Evolutionary conservation across 2,888 invertebrate genomes (phyloP), one percentile per base, ranked within the genome.

Genomic region (Augiades crinisus): DNA sequence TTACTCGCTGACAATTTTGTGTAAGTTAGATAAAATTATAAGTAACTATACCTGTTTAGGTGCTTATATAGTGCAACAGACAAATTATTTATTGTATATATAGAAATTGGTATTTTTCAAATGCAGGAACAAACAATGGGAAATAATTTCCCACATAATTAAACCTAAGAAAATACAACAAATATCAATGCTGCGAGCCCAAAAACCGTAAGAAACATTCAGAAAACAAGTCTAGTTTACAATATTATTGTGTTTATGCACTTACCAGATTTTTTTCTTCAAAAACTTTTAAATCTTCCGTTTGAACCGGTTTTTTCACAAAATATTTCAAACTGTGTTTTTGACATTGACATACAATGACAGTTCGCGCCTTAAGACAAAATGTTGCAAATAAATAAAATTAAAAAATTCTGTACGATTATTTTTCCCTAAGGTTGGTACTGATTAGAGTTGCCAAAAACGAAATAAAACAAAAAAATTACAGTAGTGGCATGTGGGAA

Each of bases 141-240:
- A 55, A 47, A 55, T 55, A 17, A 47, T 52, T 55, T 55, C 55
- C 55, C 55, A 55, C 55, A 22, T 55, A 43, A 30, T 55, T 37
- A 47, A 55, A 52, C 38, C 55, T 47, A 43, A 52, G 27, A 55
- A 55, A 43, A 37, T 52, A 33, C n/a, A n/a, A n/a, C n/a, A n/a
- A n/a, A n/a, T n/a, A n/a, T n/a, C n/a, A n/a, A n/a, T n/a, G n/a
- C n/a, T n/a, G n/a, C n/a, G n/a, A n/a, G n/a, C n/a, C n/a, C n/a
- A n/a, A n/a, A n/a, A n/a, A n/a, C n/a, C n/a, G n/a, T 5, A 5
- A 22, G 6, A 22, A 5, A 5, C 22, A 40, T 49, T 41, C 41
- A 41, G 34, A 30, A 41, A 49, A 41, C 30, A 40, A 21, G 50
- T 50, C 22, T 22, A 22, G 22, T 22, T 22, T 22, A 22, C 49